Conservation (phyloP, 2,797 vertebrate species). For the Propithecus perrieri region DNA sequence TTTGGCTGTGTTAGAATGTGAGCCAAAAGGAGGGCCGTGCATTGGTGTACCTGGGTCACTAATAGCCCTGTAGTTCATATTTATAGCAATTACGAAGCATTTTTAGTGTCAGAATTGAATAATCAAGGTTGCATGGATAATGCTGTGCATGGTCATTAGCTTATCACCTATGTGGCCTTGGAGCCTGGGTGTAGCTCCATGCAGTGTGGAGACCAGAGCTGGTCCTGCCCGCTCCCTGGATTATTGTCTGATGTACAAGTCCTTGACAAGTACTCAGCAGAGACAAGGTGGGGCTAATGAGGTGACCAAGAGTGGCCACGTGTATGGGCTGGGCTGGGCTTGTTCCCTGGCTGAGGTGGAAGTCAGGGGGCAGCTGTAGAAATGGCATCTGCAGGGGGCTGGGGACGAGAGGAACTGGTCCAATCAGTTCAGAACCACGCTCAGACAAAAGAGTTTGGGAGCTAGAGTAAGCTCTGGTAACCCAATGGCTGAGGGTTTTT, state of each 20-base stretch:
- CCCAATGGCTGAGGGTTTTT: background rate
- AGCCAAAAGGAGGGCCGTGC: background rate
- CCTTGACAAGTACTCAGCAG: background rate
- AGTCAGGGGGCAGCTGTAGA: background rate
- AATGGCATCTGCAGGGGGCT: background rate
- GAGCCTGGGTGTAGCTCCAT: background rate
- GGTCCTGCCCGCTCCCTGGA: rapidly evolving
- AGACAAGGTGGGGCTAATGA: background rate
- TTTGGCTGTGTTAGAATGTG: background rate
- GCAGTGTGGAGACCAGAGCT: background rate
- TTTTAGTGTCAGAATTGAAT: background rate
- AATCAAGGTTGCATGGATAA: background rate
- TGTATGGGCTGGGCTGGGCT: no score
- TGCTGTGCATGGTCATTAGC: background rate
- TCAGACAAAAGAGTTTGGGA: background rate
- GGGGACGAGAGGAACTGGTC: background rate
- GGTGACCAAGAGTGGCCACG: background rate
- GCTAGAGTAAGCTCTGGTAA: background rate
- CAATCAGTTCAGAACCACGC: background rate
- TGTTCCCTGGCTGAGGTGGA: background rate
- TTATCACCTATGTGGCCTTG: background rate
- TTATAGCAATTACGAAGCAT: background rate
- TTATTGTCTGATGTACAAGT: background rate
- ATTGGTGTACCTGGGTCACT: background rate
- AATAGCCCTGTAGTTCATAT: background rate